Evolutionary conservation across 2,888 invertebrate genomes (phyloP), one percentile per base, ranked within the genome.

Genomic region (Volucella bombylans): DNA sequence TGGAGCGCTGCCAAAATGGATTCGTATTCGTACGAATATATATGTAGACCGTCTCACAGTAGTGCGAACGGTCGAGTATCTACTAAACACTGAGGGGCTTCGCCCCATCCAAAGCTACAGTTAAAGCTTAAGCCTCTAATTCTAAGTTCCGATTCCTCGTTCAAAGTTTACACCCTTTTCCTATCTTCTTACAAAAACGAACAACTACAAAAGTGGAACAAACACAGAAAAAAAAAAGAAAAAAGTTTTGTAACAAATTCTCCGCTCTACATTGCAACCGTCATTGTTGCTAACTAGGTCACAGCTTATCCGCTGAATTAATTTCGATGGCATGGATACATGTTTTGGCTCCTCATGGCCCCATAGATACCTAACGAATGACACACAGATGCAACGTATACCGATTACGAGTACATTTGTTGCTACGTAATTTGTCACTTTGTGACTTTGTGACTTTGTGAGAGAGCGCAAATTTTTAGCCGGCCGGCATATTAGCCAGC

Each of bases 301-400:
- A 77, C 64, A 77, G 62, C 72, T 81, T 81, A 81, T 85, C 76
- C 62, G 62, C 38, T 81, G 85, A 85, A 85, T 81, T 72, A 77
- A 68, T 77, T 76, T 81, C 68, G 72, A 57, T 67, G 45, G 55
- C 31, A 57, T 45, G 39, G 69, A 71, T 76, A 55, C 39, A 62
- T 61, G 71, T 55, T 67, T 50, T 41, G 65, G 54, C 55, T 76
- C 80, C 71, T 49, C 71, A 43, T 65, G 15, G n/a, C 38, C 61
- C 59, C 54, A 61, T 39, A 54, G 69, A 74, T 55, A 69, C 68
- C 38, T 12, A 45, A 11, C 69, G 18, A 43, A 14, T 9, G 59
- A 6, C 41, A 23, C 49, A 39, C 47, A 82, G 38, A 69, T 49
- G 67, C 59, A 68, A 68, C 69, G 61, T 23, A 55, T 64, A 62